Evolutionary conservation across 2,888 invertebrate genomes (phyloP).

Genomic region (Lapara coniferarum): DNA sequence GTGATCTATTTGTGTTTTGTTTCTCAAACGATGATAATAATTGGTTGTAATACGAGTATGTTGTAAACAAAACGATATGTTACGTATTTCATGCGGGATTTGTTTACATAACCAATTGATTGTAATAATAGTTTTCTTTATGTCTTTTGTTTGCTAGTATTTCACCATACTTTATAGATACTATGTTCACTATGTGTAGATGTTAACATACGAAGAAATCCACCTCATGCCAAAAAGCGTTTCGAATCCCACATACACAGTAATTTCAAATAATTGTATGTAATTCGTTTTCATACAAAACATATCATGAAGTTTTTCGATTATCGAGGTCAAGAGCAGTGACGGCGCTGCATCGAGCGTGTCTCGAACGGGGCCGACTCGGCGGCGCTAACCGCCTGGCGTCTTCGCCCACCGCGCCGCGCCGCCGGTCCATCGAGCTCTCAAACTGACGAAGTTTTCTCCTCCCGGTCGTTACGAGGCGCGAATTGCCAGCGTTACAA

Average conservation of each 20-base stretch:
- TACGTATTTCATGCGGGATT: slow-evolving; percentile 4
- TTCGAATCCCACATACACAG: background rate
- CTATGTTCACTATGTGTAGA: background rate
- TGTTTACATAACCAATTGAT: slow-evolving; percentile 19
- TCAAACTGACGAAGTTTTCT: slow-evolving; percentile 80
- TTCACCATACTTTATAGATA: background rate
- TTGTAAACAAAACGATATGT: slow-evolving; percentile 26
- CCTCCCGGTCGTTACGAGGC: slow-evolving; percentile 80
- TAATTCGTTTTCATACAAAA: background rate
- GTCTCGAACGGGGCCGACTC: slow-evolving; percentile 40
- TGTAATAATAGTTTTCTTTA: slow-evolving; percentile 22
- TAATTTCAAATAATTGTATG: background rate
- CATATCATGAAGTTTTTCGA: background rate
- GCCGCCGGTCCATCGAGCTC: slow-evolving; percentile 50
- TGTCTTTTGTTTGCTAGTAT: background rate
- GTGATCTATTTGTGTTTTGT: slow-evolving; percentile 29
- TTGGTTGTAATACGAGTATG: slow-evolving; percentile 24
- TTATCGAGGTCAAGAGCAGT: slow-evolving; percentile 8
- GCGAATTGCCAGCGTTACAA: slow-evolving; percentile 82
- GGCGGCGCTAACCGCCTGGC: slow-evolving; percentile 9
- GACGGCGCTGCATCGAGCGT: slow-evolving; percentile 14
- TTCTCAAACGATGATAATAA: slow-evolving; percentile 27
- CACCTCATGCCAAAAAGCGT: background rate
- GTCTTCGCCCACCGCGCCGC: slow-evolving; percentile 15
- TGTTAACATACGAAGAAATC: background rate